phyloP scores from a whole-genome alignment of 2,888 invertebrate species.

The Morpho helenor region DNA sequence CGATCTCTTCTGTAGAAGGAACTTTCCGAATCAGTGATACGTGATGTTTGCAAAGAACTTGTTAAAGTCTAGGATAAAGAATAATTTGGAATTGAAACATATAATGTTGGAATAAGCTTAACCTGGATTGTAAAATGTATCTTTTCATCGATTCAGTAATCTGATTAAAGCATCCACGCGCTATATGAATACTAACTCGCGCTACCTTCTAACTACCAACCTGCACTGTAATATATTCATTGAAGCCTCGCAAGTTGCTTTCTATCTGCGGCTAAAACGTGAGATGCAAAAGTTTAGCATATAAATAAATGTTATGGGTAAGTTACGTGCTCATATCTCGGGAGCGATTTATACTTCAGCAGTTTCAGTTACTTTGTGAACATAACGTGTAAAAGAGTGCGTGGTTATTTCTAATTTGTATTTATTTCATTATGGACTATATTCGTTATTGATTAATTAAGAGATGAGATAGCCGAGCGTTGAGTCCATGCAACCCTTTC shows the following conservation, averaged over 20 bases:
- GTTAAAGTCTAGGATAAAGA: no score
- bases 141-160: constrained; percentile 21
- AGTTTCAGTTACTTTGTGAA: neutral
- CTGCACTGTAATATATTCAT: constrained; percentile 63
- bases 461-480: no score
- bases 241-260: constrained; percentile 50
- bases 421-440: constrained; percentile 5
- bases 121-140: constrained; percentile 7
- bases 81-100: no score
- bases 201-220: constrained; percentile 37
- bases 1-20: no score
- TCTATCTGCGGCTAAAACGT: constrained; percentile 41
- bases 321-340: constrained; percentile 23
- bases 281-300: constrained; percentile 43
- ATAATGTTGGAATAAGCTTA: no score
- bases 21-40: no score
- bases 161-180: constrained; percentile 22
- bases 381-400: constrained; percentile 6
- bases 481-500: no score
- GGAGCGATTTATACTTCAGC: constrained; percentile 15
- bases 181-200: constrained; percentile 58
- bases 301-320: constrained; percentile 38
- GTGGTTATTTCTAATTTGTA: constrained; percentile 9
- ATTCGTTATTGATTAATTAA: no score
- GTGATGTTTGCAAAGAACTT: no score